phyloP scores from a whole-genome alignment of 2,113 vertebrate species.

The Leptodactylus fuscus region DNA sequence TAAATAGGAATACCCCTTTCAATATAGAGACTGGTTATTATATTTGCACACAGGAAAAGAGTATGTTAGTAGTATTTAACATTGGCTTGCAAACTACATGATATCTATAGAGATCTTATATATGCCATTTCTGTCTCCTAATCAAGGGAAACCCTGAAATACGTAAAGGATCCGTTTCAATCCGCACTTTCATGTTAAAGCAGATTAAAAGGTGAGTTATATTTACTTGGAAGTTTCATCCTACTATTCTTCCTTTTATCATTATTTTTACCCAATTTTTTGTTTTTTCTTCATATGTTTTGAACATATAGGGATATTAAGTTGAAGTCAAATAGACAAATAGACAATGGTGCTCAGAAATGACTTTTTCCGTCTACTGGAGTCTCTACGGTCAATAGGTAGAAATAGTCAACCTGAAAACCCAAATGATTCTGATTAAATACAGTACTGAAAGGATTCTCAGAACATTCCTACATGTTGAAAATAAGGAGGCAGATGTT shows the following conservation, averaged over 20 bases:
- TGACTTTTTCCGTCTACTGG: background rate
- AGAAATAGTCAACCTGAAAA: background rate
- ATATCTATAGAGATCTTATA: background rate
- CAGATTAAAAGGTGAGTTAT: conserved; percentile 14
- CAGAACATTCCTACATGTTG: background rate
- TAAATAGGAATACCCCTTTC: no score
- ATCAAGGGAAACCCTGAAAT: background rate
- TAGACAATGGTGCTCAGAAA: background rate
- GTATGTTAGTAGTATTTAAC: background rate
- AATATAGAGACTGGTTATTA: no score
- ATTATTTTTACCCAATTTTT: background rate
- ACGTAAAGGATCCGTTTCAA: background rate
- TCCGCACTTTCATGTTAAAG: background rate
- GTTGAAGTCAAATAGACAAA: background rate
- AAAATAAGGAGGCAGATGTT: background rate
- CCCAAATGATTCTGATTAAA: background rate
- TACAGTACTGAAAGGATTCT: background rate
- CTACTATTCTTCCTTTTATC: no score
- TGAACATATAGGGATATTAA: no score
- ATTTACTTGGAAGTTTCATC: background rate
- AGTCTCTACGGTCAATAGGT: background rate
- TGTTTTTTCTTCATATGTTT: background rate
- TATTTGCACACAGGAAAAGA: background rate
- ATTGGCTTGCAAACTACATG: background rate
- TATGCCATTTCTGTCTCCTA: background rate